These are phyloP conservation scores for Protodeltote pygarga DNA, from an alignment of 2,888 invertebrate genomes.

Conservation along the genomic window DNA sequence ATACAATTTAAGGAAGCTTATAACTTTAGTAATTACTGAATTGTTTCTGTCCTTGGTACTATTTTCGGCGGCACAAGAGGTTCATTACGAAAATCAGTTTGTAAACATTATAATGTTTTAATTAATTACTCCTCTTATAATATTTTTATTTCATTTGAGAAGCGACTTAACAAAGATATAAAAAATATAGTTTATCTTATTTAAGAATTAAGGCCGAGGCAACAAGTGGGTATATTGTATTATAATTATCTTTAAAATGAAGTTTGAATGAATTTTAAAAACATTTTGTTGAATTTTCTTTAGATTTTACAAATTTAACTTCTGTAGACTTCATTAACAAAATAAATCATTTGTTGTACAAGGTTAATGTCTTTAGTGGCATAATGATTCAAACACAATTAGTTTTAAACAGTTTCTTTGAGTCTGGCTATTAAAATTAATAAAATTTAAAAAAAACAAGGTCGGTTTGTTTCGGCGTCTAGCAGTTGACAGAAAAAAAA, in stretches of 20 bases:
- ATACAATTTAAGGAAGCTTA: too few species aligned
- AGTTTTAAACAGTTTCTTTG: background rate
- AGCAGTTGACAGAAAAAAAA: slow-evolving; percentile 3
- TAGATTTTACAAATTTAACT: background rate
- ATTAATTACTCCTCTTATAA: background rate
- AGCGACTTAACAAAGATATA: slow-evolving; percentile 4
- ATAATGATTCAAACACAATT: background rate
- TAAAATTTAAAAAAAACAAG: slow-evolving; percentile 8
- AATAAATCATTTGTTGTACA: slow-evolving; percentile 7
- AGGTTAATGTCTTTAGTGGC: background rate
- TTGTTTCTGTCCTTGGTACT: too few species aligned
- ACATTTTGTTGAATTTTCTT: slow-evolving; percentile 1
- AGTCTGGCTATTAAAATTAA: slow-evolving; percentile 7
- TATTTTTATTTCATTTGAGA: too few species aligned
- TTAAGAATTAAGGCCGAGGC: background rate
- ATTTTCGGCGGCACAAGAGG: too few species aligned
- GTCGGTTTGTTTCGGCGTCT: background rate
- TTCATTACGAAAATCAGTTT: too few species aligned
- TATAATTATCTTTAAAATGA: too few species aligned
- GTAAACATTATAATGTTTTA: background rate
- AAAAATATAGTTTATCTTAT: background rate
- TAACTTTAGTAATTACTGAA: too few species aligned
- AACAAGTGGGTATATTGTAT: background rate
- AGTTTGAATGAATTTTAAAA: too few species aligned
- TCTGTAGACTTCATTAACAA: background rate